Evolutionary conservation across 2,113 vertebrate species (phyloP), one percentile per base, ranked within the genome.

Genomic region (Synchiropus splendidus): DNA sequence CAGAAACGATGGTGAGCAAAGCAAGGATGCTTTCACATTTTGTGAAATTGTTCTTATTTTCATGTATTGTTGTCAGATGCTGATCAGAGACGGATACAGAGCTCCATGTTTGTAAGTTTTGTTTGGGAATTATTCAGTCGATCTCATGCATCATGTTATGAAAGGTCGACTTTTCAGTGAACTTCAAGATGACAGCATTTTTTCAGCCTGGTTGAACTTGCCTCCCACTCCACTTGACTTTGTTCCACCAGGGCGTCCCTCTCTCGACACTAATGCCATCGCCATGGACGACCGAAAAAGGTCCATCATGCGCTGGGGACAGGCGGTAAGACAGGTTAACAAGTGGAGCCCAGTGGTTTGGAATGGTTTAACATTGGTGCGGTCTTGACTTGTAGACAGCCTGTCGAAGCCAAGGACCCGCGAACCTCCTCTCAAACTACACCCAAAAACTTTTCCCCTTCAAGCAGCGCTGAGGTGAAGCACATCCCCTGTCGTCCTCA

Each of bases 401-500:
- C 42, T 18, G 18, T 51, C 13, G 83, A 84, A 12, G 51, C 18
- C 9, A 6, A 42, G 3, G 51, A 75, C 14, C 68, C 62, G 39
- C 47, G 18, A n/a, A 18, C 59, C 8, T 36, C 50, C 16, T 16
- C 53, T 52, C 61, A 72, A 33, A 48, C 61, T 17, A 42, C 59
- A 12, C 55, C 65, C 0, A 81, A 64, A 54, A 61, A 9, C 12
- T 15, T 70, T 10, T 54, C 58, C 2, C 42, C 61, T 10, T 40
- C 42, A 1, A 2, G 41, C 2, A 1, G 48, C 3, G 51, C 36
- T 16, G 74, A 78, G 2, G 38, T 66, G 11, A 50, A 64, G 39
- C 73, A 74, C 0, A 55, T 83, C 2, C 80, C 79, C 6, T 76
- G 58, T 39, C 81, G 82, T 5, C 83, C 85, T 16, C 77, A 73